A percentile compares a stretch with the other conserved stretches of the same genome.
Evolutionary conservation across 2,888 invertebrate species (phyloP).

Genomic region (Chrysotoxum bicinctum): DNA sequence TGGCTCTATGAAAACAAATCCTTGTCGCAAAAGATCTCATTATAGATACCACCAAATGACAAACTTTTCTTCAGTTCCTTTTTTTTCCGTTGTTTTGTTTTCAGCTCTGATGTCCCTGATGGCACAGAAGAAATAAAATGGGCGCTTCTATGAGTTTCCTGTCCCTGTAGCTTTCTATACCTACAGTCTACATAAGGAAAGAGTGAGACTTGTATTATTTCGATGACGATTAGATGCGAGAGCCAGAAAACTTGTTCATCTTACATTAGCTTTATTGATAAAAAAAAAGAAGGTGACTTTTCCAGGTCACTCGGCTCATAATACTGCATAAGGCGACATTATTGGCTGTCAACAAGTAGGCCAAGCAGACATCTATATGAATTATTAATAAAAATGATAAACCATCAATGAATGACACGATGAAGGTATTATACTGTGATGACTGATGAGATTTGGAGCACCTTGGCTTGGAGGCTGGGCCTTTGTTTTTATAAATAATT

Average conservation of each 20-base stretch:
- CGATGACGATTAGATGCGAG: conserved; percentile 57
- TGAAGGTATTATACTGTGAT: conserved; percentile 14
- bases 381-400: conserved; percentile 66
- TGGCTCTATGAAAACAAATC: conserved; percentile 62
- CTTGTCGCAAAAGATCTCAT: conserved; percentile 70
- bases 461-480: conserved; percentile 3
- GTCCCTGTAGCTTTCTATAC: conserved; percentile 27
- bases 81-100: not conserved
- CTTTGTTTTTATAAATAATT: conserved; percentile 51
- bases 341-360: conserved; percentile 58
- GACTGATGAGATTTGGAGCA: conserved; percentile 51
- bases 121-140: not conserved
- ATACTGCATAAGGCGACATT: conserved; percentile 21
- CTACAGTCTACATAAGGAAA: not conserved
- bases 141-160: not conserved
- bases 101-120: not conserved
- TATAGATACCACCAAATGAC: conserved; percentile 69
- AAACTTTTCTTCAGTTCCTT: conserved; percentile 60
- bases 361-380: conserved; percentile 54
- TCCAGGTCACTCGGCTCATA: conserved; percentile 51
- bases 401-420: conserved; percentile 51
- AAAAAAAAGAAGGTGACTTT: conserved; percentile 38
- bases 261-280: conserved; percentile 60
- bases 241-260: conserved; percentile 26
- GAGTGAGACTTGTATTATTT: conserved; percentile 24